Base-by-base conservation (phyloP, 1,140 invertebrate genomes). In the Arctopsyche grandis region DNA sequence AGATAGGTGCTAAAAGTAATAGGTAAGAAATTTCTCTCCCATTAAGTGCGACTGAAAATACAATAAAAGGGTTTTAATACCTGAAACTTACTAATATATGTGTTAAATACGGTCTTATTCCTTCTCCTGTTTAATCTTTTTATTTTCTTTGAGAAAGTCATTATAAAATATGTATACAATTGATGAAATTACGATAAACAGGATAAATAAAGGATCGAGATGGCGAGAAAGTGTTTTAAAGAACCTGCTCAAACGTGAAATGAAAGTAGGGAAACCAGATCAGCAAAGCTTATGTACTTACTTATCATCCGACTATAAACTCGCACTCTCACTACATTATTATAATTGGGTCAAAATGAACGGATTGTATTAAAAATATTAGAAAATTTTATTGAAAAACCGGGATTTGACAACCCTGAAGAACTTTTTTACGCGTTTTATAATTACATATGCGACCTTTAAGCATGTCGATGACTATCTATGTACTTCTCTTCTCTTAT, bases 261-360 rank as follows among this genome's bases (percentile, higher is more conserved):
- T 22, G 63, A 66, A 66, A 66, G 63, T 22, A 66, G 63, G 63
- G 3, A 66, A 66, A 66, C 63, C 63, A 26, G 63, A 66, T 66
- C 24, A 22, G 0, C 5, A 12, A 22, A 9, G 63, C 22, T 66
- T 26, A 24, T 66, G 24, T 22, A 22, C 19, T 21, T 22, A 63
- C 58, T 66, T n/a, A 38, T 66, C 63, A 26, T 66, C 10, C 26
- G 5, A 66, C 9, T 14, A 66, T 26, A 22, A 22, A 66, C 12
- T 12, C 48, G 1, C 10, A 52, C 16, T 52, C 3, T 14, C 3
- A 52, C 10, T 12, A 12, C 48, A 16, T 52, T 16, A 52, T 52
- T 52, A 4, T 52, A 52, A 52, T 52, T 3, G 4, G 16, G 16
- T 52, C 48, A 4, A 52, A 52, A 52, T 52, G 48, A 1, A 52